Percentiles rank a stretch among this genome's conserved stretches.
Evolutionary conservation across 2,113 vertebrate genomes (phyloP).

Genomic region (Scomber scombrus): DNA sequence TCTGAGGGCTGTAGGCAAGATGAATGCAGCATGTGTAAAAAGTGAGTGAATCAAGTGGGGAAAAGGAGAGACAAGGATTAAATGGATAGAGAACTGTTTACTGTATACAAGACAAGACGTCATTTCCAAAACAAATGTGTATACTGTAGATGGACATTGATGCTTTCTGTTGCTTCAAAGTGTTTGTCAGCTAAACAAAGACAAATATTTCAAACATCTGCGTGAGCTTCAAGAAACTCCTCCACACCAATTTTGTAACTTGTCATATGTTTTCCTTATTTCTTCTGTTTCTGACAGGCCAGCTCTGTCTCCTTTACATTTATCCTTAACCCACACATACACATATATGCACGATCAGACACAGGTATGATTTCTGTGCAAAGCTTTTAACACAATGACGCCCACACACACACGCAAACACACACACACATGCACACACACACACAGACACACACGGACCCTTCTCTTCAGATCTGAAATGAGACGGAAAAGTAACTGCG

Average conservation of each 20-base stretch:
- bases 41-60: slow-evolving; percentile 43
- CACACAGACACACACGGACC: slow-evolving; percentile 4
- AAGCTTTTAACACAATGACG: slow-evolving; percentile 22
- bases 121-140: slow-evolving; percentile 65
- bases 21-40: slow-evolving; percentile 67
- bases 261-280: slow-evolving; percentile 37
- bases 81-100: slow-evolving; percentile 62
- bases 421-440: slow-evolving; percentile 9
- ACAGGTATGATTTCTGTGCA: background rate
- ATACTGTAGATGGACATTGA: slow-evolving; percentile 26
- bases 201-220: slow-evolving; percentile 36
- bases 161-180: slow-evolving; percentile 49
- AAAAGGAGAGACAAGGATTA: slow-evolving; percentile 54
- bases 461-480: slow-evolving; percentile 72
- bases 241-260: slow-evolving; percentile 4
- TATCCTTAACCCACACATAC: slow-evolving; percentile 38
- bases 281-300: slow-evolving; percentile 40
- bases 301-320: slow-evolving; percentile 38
- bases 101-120: slow-evolving; percentile 52
- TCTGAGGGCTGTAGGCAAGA: slow-evolving; percentile 55
- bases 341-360: slow-evolving; percentile 27
- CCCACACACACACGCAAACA: background rate
- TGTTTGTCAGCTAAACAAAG: slow-evolving; percentile 51
- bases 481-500: slow-evolving; percentile 72
- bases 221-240: slow-evolving; percentile 13